A percentile compares a stretch with the other conserved stretches of the same genome.
Evolutionary conservation across 2,888 invertebrate species (phyloP).

Genomic region (Thysanoteuthis rhombus): DNA sequence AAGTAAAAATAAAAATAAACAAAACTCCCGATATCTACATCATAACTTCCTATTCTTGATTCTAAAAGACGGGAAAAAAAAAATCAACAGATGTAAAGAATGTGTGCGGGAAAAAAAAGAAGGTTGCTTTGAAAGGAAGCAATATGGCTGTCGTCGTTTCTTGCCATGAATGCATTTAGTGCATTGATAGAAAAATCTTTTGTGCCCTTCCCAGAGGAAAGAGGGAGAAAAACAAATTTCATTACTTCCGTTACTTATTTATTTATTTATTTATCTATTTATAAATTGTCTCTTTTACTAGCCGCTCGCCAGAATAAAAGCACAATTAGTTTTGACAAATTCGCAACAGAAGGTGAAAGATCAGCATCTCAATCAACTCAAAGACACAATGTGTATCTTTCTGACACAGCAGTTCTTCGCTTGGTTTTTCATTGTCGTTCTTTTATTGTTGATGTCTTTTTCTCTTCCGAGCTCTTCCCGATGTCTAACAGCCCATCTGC

Average conservation of each 20-base stretch:
- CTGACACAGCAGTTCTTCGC: background rate
- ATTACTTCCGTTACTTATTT: background rate
- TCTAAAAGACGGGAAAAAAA: no score
- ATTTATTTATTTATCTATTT: background rate
- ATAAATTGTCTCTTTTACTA: background rate
- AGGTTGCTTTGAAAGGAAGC: no score
- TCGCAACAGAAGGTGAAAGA: background rate
- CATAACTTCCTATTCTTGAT: no score
- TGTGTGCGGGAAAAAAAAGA: no score
- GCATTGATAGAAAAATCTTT: no score
- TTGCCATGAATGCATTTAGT: no score
- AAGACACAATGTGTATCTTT: background rate
- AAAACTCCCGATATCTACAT: no score
- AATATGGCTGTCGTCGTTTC: no score
- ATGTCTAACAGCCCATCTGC: background rate
- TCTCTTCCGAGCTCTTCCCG: background rate
- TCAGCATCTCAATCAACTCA: background rate
- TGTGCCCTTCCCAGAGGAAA: no score
- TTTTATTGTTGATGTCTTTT: background rate
- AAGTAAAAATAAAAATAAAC: no score
- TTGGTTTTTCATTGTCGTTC: background rate
- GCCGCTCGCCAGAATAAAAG: background rate
- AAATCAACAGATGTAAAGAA: no score
- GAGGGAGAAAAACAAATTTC: no score
- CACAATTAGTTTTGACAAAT: conserved; percentile 12